phyloP scores from a whole-genome alignment of 2,113 vertebrate species.

The Montifringilla adamsi region DNA sequence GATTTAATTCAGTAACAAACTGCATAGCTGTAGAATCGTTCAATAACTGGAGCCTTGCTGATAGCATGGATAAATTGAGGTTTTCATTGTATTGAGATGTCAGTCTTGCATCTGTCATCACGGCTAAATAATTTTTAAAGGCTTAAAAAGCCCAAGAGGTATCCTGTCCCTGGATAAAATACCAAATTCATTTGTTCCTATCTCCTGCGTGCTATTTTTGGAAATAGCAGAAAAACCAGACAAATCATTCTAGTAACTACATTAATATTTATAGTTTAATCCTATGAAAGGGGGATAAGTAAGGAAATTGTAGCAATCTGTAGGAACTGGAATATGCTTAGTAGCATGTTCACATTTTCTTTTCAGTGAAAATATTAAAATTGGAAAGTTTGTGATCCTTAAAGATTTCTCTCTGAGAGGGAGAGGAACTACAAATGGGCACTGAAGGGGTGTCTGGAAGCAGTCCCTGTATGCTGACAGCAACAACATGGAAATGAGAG shows the following conservation, averaged over 20 bases:
- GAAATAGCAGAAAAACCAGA: not conserved
- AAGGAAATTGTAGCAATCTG: not conserved
- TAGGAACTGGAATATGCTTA: not conserved
- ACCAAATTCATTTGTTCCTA: not conserved
- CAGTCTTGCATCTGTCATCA: constrained; percentile 6
- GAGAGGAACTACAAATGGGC: not conserved
- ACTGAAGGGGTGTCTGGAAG: not conserved
- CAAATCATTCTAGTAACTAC: not conserved
- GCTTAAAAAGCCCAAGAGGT: constrained; percentile 24
- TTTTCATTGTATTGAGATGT: constrained; percentile 6
- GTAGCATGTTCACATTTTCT: not conserved
- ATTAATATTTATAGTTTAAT: not conserved
- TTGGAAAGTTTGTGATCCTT: not conserved
- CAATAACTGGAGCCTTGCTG: not conserved
- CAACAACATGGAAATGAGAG: not conserved
- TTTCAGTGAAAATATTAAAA: not conserved
- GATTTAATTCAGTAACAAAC: constrained; percentile 22
- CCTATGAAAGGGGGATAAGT: not conserved
- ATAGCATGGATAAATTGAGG: not conserved
- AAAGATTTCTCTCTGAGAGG: not conserved
- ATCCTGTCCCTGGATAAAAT: not conserved
- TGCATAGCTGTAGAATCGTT: not conserved
- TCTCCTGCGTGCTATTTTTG: constrained; percentile 15
- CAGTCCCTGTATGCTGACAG: not conserved
- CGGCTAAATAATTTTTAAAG: constrained; percentile 24